Percentiles rank a stretch among this genome's conserved stretches.
phyloP scores from a whole-genome alignment of 2,888 invertebrate species.

The Dicranocentrus wangi region DNA sequence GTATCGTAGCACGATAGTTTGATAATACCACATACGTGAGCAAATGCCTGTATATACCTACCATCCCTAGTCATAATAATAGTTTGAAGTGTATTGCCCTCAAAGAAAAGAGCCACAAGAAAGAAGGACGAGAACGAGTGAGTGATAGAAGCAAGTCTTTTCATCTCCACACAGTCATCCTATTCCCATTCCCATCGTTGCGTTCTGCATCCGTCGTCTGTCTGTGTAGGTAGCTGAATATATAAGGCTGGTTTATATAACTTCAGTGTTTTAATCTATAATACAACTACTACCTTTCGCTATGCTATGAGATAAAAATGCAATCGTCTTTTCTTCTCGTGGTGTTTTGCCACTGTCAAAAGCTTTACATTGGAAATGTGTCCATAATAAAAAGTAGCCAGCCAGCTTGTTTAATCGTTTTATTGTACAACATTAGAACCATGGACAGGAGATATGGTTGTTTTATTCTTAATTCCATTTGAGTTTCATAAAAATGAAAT shows the following conservation, averaged over 20 bases:
- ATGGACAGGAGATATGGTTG: no score
- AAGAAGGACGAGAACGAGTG: neutral
- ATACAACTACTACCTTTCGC: no score
- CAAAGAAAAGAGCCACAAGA: slow-evolving; percentile 27
- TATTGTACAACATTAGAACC: no score
- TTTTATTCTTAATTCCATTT: no score
- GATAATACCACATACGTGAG: neutral
- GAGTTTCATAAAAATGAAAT: no score
- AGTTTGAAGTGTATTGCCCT: slow-evolving; percentile 58
- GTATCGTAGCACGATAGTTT: no score
- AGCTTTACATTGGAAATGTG: neutral
- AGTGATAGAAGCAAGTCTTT: slow-evolving; percentile 1
- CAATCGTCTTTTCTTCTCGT: slow-evolving; percentile 17
- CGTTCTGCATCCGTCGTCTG: neutral
- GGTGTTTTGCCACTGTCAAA: slow-evolving; percentile 11
- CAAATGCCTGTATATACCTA: slow-evolving; percentile 12
- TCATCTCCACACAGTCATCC: neutral
- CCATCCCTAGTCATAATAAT: slow-evolving; percentile 18
- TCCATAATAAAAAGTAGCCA: no score
- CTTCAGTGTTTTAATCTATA: no score
- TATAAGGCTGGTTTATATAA: neutral
- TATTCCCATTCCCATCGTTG: no score
- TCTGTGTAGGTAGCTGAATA: neutral
- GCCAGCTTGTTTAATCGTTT: no score
- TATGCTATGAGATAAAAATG: neutral